These are phyloP conservation scores for Sinosuthora webbiana DNA, from an alignment of 2,113 vertebrate genomes.

Conservation along the genomic window DNA sequence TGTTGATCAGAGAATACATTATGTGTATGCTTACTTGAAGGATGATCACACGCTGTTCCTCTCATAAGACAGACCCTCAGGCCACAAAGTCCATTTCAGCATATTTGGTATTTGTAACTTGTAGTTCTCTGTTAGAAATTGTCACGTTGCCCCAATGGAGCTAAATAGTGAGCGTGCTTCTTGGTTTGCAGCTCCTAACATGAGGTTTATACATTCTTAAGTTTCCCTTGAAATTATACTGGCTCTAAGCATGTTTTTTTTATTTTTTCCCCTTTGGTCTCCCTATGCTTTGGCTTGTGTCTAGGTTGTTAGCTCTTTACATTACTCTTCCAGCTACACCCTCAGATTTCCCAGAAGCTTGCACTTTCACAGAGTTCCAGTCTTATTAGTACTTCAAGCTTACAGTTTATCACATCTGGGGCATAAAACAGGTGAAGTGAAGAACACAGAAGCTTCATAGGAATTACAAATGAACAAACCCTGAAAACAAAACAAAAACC, in stretches of 20 bases:
- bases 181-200: neutral
- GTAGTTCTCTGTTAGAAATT: neutral
- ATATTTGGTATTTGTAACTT: conserved; percentile 15
- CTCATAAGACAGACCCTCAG: conserved; percentile 20
- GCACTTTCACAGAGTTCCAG: neutral
- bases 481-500: neutral
- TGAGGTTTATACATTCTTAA: neutral
- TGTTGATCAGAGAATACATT: conserved; percentile 38
- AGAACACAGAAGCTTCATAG: neutral
- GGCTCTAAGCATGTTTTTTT: neutral
- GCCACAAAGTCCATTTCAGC: conserved; percentile 28
- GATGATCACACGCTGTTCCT: conserved; percentile 39
- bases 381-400: conserved; percentile 11
- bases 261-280: neutral
- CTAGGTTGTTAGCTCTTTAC: neutral
- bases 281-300: neutral
- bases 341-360: conserved; percentile 36
- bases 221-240: neutral
- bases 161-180: neutral
- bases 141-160: neutral
- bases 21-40: conserved; percentile 39
- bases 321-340: neutral
- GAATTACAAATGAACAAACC: neutral
- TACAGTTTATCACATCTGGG: conserved; percentile 12
- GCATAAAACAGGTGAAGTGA: conserved; percentile 28